Evolutionary conservation across 2,888 invertebrate genomes (phyloP), one percentile per base, ranked within the genome.

Genomic region (Gisinianus flammeolus): DNA sequence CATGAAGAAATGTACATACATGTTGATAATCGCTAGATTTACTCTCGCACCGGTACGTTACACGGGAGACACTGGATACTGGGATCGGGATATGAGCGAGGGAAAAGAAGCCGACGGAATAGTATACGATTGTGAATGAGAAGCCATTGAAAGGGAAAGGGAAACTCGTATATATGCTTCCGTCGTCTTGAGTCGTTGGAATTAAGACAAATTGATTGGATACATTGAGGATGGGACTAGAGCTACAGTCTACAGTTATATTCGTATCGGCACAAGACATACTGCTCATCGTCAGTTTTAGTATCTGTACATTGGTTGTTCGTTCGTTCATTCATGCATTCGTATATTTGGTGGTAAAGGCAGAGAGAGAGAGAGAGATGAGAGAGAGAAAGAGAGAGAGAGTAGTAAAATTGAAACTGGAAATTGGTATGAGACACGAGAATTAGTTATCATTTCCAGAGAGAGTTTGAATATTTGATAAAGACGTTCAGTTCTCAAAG

Each of bases 401-500:
- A 44, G 44, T 19, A 44, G 19, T 44, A 44, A 44, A 44, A 44
- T 1, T 44, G 44, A 44, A 35, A 67, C n/a, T 30, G 62, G 31
- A 22, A 72, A 58, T 33, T 30, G 72, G 33, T 22, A 30, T 22
- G 26, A 30, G 56, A 54, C 71, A 72, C 56, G 71, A 62, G 58
- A 58, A 72, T 54, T 72, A 72, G 72, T 72, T 72, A 72, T 72
- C 56, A 71, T 72, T 72, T 72, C 26, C 72, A 58, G 44, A 62
- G 44, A 62, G 72, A 30, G 58, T 72, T 58, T 72, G 58, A 58
- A 72, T 72, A 58, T 72, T 72, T 58, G 72, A 70, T 70, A 67
- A 67, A 67, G 35, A 35, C 33, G 35, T n/a, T n/a, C 24, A 31
- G 67, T 67, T 67, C 12, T 22, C 16, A 33, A 67, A 28, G 67